phyloP scores from a whole-genome alignment of 92 coral and sea anemone species.

The Phenganax stokvisi region DNA sequence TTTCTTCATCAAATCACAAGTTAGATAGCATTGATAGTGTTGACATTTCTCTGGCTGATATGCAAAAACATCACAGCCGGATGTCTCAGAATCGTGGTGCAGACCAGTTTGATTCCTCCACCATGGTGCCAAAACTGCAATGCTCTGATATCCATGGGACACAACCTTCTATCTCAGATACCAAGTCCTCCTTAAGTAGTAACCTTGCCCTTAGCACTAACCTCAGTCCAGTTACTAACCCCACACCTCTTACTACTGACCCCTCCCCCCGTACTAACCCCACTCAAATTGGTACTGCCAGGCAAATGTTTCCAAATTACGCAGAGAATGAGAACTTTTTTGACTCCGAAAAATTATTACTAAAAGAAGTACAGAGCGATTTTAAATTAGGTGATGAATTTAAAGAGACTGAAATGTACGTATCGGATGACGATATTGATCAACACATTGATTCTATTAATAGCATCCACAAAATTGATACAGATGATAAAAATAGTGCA shows the following conservation, averaged over 20 bases:
- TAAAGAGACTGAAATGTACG: neutral
- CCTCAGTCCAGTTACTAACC: too few species aligned
- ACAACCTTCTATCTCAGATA: neutral
- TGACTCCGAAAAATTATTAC: neutral
- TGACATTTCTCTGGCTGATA: constrained; percentile 17
- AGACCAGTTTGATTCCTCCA: neutral
- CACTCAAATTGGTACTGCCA: neutral
- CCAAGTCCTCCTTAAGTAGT: too few species aligned
- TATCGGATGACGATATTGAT: constrained; percentile 14
- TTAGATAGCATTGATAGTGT: constrained; percentile 24
- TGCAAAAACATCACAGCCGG: neutral
- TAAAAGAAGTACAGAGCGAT: neutral
- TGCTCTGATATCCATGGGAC: neutral
- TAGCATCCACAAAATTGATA: neutral
- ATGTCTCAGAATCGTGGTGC: neutral
- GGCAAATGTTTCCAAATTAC: neutral
- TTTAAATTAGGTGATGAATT: neutral
- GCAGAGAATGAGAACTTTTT: neutral
- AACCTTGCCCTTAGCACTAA: neutral
- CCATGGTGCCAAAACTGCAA: neutral
- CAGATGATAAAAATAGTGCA: neutral
- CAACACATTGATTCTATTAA: neutral
- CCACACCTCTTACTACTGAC: too few species aligned
- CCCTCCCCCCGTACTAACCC: too few species aligned
- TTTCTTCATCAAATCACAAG: constrained; percentile 14